Evolutionary conservation across 2,888 invertebrate genomes (phyloP).

Genomic region (Hybos culiciformis): DNA sequence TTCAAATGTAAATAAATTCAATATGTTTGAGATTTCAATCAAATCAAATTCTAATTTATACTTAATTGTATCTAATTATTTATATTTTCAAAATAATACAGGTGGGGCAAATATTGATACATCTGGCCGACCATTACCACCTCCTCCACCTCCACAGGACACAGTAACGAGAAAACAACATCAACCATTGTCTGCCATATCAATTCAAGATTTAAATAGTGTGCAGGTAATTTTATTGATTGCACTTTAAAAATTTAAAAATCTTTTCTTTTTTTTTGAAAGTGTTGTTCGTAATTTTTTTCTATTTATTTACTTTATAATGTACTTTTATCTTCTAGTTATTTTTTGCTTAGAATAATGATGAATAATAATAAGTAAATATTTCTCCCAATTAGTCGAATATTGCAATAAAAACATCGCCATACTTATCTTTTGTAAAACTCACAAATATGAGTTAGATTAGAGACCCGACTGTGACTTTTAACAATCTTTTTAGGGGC

Average conservation of each 20-base stretch:
- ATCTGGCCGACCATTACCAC: slow-evolving; percentile 18
- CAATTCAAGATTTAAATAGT: slow-evolving; percentile 73
- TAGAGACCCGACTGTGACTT: too few species aligned
- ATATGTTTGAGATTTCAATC: too few species aligned
- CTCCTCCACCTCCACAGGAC: slow-evolving; percentile 30
- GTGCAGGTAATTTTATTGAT: slow-evolving; percentile 40
- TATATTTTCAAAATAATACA: too few species aligned
- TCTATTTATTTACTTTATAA: too few species aligned
- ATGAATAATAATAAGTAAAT: too few species aligned
- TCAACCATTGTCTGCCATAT: slow-evolving; percentile 76
- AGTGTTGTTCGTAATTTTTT: too few species aligned
- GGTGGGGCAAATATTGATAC: background rate
- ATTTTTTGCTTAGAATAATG: too few species aligned
- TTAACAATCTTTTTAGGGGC: too few species aligned
- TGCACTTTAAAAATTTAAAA: background rate
- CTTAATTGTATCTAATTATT: too few species aligned
- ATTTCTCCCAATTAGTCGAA: background rate
- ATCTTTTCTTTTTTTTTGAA: background rate
- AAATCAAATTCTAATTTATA: too few species aligned
- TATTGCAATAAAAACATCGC: background rate
- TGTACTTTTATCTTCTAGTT: too few species aligned
- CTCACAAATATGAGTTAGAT: background rate
- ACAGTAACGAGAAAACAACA: slow-evolving; percentile 41
- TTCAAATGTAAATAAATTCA: slow-evolving; percentile 17
- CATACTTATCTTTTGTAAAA: background rate